Evolutionary conservation across 1,140 invertebrate species (phyloP), one percentile per base, ranked within the genome.

Genomic region (Ditylenchus dipsaci): DNA sequence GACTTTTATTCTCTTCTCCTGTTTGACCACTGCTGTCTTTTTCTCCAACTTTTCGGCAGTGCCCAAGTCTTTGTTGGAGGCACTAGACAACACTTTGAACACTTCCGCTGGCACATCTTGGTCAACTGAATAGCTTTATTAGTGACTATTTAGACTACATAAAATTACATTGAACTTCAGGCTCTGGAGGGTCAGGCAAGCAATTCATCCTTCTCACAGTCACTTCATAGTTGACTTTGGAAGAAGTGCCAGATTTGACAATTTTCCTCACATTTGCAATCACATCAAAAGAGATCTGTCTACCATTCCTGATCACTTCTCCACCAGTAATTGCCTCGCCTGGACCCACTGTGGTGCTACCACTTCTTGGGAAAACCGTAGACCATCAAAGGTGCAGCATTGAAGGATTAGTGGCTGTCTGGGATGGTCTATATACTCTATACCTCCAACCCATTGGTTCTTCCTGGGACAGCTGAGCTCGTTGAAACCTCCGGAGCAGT

Each of bases 221-320:
- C 5, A 80, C 79, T 66, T 81, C 79, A 56, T 82, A 81, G 15
- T 47, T 45, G 23, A 82, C 63, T 62, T 80, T 81, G n/a, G n/a
- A 26, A 26, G 49, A 53, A 53, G 3, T 53, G 59, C 72, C 60
- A 19, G 45, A 65, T 43, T 64, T 76, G 61, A 78, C 74, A 30
- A 81, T 63, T 62, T 81, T 81, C 23, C 73, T 49, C n/a, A 83
- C 79, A 49, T 81, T 81, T 11, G 79, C 77, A 42, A 81, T 81
- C 17, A 81, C 78, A 65, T 81, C 79, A 38, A 81, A 81, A 13
- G 81, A 83, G 38, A 81, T 81, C 65, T 81, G 79, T 29, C 79
- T 63, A 43, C 79, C 79, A 21, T 72, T 67, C 13, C 79, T 67
- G 42, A 79, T 69, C 27, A 79, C 78, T 71, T 81, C 79, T 38